Evolutionary conservation across 2,113 vertebrate genomes (phyloP).

Genomic region (Recurvirostra avosetta): DNA sequence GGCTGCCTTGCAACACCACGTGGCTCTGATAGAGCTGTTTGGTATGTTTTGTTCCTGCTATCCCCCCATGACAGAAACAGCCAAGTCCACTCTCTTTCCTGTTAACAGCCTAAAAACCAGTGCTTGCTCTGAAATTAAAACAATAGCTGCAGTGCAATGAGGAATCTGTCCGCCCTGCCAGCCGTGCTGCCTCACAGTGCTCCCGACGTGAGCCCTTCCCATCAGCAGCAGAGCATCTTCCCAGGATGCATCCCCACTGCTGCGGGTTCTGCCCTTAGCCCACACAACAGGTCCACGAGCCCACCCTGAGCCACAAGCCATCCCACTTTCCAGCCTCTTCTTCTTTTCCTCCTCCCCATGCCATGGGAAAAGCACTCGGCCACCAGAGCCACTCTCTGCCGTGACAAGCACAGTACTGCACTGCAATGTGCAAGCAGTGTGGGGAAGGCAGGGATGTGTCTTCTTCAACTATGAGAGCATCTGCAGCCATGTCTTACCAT

Average conservation of each 20-base stretch:
- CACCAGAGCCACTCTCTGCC: not conserved
- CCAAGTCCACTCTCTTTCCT: not conserved
- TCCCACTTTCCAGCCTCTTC: not conserved
- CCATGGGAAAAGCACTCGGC: fast-evolving
- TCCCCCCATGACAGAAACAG: not conserved
- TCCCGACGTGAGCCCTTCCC: fast-evolving
- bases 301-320: not conserved
- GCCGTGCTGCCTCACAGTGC: fast-evolving
- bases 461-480: not conserved
- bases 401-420: fast-evolving
- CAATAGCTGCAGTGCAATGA: not conserved
- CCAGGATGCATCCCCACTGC: not conserved
- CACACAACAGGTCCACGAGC: not conserved
- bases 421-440: fast-evolving
- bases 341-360: not conserved
- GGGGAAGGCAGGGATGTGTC: fast-evolving
- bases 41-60: not conserved
- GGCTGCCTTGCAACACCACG: not conserved
- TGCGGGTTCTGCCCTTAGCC: not conserved
- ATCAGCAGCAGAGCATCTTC: not conserved
- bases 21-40: not conserved
- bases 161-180: not conserved
- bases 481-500: not conserved
- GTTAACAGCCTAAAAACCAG: not conserved
- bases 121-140: not conserved